These are phyloP conservation scores for Thalpophila matura DNA, from an alignment of 2,888 invertebrate species.

Conservation along the genomic window DNA sequence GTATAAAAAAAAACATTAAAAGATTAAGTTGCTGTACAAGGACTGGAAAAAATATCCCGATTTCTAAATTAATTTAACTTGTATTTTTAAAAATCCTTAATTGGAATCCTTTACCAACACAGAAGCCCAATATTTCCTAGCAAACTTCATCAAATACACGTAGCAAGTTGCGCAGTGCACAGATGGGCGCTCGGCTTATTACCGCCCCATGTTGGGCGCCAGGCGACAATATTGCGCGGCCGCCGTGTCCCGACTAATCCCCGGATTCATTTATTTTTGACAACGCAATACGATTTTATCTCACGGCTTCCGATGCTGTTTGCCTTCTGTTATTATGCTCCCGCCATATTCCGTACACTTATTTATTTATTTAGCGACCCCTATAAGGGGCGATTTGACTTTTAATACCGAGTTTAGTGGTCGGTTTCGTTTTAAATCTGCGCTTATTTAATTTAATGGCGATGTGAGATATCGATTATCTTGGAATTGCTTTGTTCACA, in stretches of 20 bases:
- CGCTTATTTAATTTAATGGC: conserved; percentile 73
- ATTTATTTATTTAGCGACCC: conserved; percentile 89
- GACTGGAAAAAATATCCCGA: too few relatives aligned
- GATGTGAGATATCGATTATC: conserved; percentile 60
- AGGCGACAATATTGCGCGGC: conserved; percentile 86
- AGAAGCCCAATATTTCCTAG: conserved; percentile 48
- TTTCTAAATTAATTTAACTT: too few relatives aligned
- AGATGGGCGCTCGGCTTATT: conserved; percentile 81
- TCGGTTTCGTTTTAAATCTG: conserved; percentile 70
- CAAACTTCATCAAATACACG: conserved; percentile 60
- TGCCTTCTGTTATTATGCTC: conserved; percentile 89
- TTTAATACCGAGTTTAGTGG: conserved; percentile 86
- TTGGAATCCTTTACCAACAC: neutral
- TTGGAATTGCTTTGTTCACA: conserved; percentile 32
- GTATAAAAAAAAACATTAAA: too few relatives aligned
- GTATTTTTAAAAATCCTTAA: neutral
- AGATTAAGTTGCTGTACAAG: too few relatives aligned
- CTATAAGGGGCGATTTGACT: conserved; percentile 85
- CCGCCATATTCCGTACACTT: conserved; percentile 87
- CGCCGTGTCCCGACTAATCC: conserved; percentile 89
- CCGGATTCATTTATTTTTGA: conserved; percentile 91
- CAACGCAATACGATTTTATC: conserved; percentile 91
- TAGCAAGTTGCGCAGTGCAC: conserved; percentile 56
- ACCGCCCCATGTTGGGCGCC: conserved; percentile 84
- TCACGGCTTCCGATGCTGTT: conserved; percentile 91